These are phyloP conservation scores for Habrosyne pyritoides DNA, from an alignment of 2,888 invertebrate genomes.

Conservation along the genomic window DNA sequence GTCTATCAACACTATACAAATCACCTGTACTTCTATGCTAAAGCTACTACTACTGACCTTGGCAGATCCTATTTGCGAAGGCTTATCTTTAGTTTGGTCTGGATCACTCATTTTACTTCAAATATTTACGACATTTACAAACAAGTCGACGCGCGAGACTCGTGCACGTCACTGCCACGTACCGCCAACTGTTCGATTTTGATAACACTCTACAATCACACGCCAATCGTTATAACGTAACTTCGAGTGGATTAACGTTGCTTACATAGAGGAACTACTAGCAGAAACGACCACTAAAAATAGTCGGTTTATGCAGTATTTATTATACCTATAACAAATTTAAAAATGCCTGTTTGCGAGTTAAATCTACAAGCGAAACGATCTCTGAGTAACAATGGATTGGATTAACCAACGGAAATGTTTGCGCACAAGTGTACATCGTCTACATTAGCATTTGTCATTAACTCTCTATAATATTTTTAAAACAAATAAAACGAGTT, in stretches of 20 bases:
- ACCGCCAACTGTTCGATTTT: conserved; percentile 58
- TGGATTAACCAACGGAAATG: conserved; percentile 50
- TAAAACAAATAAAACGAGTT: too few species aligned
- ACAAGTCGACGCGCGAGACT: conserved; percentile 15
- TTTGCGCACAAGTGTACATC: conserved; percentile 54
- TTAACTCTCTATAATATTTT: too few species aligned
- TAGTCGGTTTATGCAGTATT: conserved; percentile 48
- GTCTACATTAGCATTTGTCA: too few species aligned
- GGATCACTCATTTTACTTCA: conserved; percentile 50
- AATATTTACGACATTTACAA: conserved; percentile 16
- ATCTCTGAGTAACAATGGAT: conserved; percentile 20
- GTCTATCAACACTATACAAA: neutral
- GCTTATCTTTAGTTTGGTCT: conserved; percentile 36
- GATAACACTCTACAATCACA: conserved; percentile 59
- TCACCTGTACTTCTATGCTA: neutral
- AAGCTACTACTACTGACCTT: conserved; percentile 50
- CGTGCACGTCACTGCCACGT: conserved; percentile 72
- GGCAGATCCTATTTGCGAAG: conserved; percentile 31
- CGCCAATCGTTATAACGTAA: conserved; percentile 37
- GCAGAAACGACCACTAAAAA: conserved; percentile 40
- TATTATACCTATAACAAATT: conserved; percentile 36
- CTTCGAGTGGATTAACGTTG: conserved; percentile 48
- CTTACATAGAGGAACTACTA: conserved; percentile 29
- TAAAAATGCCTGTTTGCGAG: conserved; percentile 32
- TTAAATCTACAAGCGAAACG: conserved; percentile 52